Conservation (phyloP, 1,140 invertebrate species). For the Papilio machaon region DNA sequence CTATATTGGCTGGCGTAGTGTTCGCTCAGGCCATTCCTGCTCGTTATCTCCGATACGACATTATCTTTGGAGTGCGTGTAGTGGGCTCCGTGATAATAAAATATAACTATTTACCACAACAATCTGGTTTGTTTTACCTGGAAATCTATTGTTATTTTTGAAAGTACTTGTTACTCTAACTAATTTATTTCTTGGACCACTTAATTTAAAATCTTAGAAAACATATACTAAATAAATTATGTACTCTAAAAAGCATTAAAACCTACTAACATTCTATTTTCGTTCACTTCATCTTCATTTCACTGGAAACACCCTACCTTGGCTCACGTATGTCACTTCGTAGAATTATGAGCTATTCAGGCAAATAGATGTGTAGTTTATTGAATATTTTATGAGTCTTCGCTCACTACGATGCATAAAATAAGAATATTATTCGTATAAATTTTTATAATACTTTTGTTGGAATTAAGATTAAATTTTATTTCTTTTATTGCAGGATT, state of each 20-base stretch:
- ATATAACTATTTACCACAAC: slow-evolving; percentile 32
- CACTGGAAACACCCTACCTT: background rate
- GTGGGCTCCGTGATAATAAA: slow-evolving; percentile 36
- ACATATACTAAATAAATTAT: background rate
- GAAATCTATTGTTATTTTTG: background rate
- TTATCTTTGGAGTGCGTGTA: slow-evolving; percentile 57
- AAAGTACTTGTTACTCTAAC: background rate
- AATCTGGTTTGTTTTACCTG: background rate
- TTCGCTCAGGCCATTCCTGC: slow-evolving; percentile 23
- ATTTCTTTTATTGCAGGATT: slow-evolving; percentile 61
- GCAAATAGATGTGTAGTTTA: slow-evolving; percentile 39
- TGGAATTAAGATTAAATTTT: slow-evolving; percentile 9
- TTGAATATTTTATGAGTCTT: slow-evolving; percentile 24
- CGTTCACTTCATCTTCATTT: background rate
- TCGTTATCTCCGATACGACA: slow-evolving; percentile 48
- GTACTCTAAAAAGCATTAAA: background rate
- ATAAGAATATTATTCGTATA: slow-evolving; percentile 1
- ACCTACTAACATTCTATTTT: background rate
- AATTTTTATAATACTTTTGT: background rate
- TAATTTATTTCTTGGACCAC: background rate
- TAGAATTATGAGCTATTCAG: slow-evolving; percentile 43
- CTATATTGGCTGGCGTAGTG: slow-evolving; percentile 38
- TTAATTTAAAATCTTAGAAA: background rate
- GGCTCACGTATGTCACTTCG: slow-evolving; percentile 23
- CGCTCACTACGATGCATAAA: background rate